Evolutionary conservation across 92 coral and sea anemone genomes (phyloP), one percentile per base, ranked within the genome.

Genomic region (Umimayanthus kanabou): DNA sequence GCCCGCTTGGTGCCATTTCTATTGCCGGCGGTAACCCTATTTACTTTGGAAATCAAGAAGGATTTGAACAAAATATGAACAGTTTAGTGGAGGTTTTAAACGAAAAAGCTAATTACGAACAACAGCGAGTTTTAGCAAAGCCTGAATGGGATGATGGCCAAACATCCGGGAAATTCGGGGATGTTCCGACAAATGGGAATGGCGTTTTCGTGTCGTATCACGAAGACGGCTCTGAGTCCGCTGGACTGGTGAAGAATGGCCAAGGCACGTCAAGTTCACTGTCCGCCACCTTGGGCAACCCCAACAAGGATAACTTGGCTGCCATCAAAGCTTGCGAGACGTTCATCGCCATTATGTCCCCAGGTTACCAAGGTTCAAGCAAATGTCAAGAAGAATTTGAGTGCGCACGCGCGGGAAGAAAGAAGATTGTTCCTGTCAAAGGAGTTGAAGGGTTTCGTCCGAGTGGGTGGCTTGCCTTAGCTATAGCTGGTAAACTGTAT

Each of bases 401-500:
- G 81, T 86, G 64, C 66, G 97, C 97, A 45, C 75, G 97, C 49
- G 89, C 90, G 6, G 61, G 87, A 69, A 87, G 88, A 42, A 94
- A 94, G 91, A 67, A 88, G 26, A 92, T 94, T 14, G 87, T 94
- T 45, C 97, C 97, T 5, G 97, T 94, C 58, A 94, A 92, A 47
- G 97, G 97, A 13, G 82, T 77, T 4, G 91, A 89, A 23, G 90
- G 89, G 37, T 93, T 88, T 76, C 91, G 91, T 76, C 96, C 94
- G 13, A 77, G 91, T 81, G 93, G 94, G n/a, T 93, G 96, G 94
- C 87, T 93, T 14, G 90, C 96, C 25, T 50, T 93, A 2, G 94
- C 95, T 43, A 93, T 93, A 26, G 94, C 94, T 10, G 96, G 96
- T 13, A 92, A 94, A 82, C 91, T 94, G 65, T 94, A 92, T 85